Base-by-base conservation (phyloP, 2,113 vertebrate species). In the Sterna hirundo region DNA sequence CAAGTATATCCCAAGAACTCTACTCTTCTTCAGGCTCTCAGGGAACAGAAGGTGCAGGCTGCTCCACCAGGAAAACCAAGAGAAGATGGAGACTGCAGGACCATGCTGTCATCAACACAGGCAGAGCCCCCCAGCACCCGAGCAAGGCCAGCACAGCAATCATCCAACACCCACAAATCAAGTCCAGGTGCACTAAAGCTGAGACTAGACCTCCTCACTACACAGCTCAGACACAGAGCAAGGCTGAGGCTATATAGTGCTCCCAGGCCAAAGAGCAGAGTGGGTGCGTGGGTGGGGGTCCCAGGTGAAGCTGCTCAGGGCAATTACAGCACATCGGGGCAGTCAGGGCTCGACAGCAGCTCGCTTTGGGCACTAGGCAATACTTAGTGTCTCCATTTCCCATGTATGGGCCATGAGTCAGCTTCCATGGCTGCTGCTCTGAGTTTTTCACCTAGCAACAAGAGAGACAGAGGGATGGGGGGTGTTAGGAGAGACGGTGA, bases 371-470 rank as follows among this genome's bases (percentile, higher is more conserved):
- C 42, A 72, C 18, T 13, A 52, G 54, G 1, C 47, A 91, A 23
- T 85, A 82, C 62, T 77, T 42, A 20, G 34, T 32, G 47, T 84
- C 83, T 91, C 83, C 23, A 15, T 90, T 95, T 91, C 36, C 81
- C 58, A 74, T 58, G 87, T 87, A 72, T 47, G 42, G 89, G 71
- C 78, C 36, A 1, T 97, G 97, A 97, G 93, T 97, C 96, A 97
- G 91, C 91, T 90, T 94, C 84, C 68, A 76, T 80, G 92, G 75
- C 84, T 94, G 93, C 90, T 95, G 81, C 81, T 95, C 74, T 69
- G 77, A 94, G 80, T 88, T 95, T 95, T 97, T 97, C 62, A 91
- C 96, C 94, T 96, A 96, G 97, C 97, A 97, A 97, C 95, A 94
- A 89, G 89, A 84, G 74, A 95, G 88, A 96, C 5, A 29, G 86